Percentiles rank a stretch among this genome's conserved stretches.
Evolutionary conservation across 2,797 vertebrate genomes (phyloP).

Genomic region (Xiphophorus birchmanni): DNA sequence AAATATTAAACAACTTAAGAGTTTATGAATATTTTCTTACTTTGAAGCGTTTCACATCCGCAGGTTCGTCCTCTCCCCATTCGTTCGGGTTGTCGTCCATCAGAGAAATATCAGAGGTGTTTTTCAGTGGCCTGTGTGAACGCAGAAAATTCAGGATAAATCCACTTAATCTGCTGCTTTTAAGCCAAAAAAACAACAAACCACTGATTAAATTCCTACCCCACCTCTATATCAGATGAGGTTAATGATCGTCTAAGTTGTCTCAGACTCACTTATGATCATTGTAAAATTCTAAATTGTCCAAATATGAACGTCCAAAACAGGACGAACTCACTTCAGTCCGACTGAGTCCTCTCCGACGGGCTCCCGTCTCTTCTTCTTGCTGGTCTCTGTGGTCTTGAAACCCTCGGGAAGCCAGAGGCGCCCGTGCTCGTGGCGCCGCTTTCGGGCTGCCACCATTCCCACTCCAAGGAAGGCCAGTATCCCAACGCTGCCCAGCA

Average conservation of each 20-base stretch:
- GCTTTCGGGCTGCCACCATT: conserved; percentile 92
- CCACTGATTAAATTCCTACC: conserved; percentile 61
- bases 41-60: conserved; percentile 92
- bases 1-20: not conserved
- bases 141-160: conserved; percentile 53
- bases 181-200: conserved; percentile 57
- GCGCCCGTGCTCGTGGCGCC: conserved; percentile 94
- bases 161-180: conserved; percentile 28
- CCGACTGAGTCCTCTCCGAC: conserved; percentile 97
- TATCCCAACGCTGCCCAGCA: conserved; percentile 80
- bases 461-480: conserved; percentile 87
- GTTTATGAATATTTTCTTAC: conserved; percentile 73
- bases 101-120: conserved; percentile 89
- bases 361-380: conserved; percentile 97
- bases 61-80: conserved; percentile 91
- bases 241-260: conserved; percentile 62
- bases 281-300: conserved; percentile 21
- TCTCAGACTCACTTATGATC: conserved; percentile 62
- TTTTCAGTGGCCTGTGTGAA: conserved; percentile 91
- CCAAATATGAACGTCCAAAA: conserved; percentile 46
- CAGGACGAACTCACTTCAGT: conserved; percentile 88
- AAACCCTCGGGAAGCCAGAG: conserved; percentile 99
- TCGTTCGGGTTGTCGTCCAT: conserved; percentile 97
- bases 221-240: conserved; percentile 53
- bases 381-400: conserved; percentile 94